phyloP scores from a whole-genome alignment of 2,113 vertebrate genomes.

The Xenopus tropicalis region UCB_Xtro_10.0 CM004452.2:30126001-30126500 shows the following conservation, averaged over 20 bases:
- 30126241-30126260: conserved; percentile 52
- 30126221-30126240: conserved; percentile 51
- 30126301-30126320: conserved; percentile 50
- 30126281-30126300: conserved; percentile 56
- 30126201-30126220: conserved; percentile 58
- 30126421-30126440: conserved; percentile 35
- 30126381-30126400: conserved; percentile 56
- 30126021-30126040: too few species aligned
- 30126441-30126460: too few species aligned
- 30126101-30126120: too few species aligned
- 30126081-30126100: too few species aligned
- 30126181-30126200: conserved; percentile 26
- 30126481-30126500: too few species aligned
- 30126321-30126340: conserved; percentile 53
- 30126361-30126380: conserved; percentile 58
- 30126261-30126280: conserved; percentile 51
- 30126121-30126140: too few species aligned
- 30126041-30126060: too few species aligned
- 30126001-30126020: too few species aligned
- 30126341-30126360: conserved; percentile 49
- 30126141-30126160: not conserved
- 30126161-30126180: not conserved
- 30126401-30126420: conserved; percentile 55
- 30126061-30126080: too few species aligned
- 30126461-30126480: too few species aligned